phyloP scores from a whole-genome alignment of 2,888 invertebrate genomes.

The Matsumyia berberina region DNA sequence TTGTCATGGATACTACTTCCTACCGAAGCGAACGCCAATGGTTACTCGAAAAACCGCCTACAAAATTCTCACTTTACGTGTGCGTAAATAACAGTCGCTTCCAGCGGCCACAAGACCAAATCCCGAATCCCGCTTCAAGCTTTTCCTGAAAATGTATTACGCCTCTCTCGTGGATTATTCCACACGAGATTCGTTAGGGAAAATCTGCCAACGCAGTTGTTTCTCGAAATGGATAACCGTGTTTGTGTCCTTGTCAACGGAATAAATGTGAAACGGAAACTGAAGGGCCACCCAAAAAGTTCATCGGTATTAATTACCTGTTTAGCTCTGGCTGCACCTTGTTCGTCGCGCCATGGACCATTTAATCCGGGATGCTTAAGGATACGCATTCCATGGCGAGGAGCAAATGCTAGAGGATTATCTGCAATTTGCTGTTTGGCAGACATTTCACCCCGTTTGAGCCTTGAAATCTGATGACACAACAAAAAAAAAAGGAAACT shows the following conservation, averaged over 20 bases:
- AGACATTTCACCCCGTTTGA: constrained; percentile 14
- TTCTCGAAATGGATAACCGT: constrained; percentile 5
- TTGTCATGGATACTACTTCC: no score
- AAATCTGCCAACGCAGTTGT: constrained; percentile 46
- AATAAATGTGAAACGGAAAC: constrained; percentile 23
- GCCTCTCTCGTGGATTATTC: constrained; percentile 42
- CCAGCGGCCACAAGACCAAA: neutral
- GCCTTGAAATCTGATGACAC: constrained; percentile 60
- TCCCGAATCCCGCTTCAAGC: constrained; percentile 11
- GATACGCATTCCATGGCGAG: constrained; percentile 7
- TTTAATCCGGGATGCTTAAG: constrained; percentile 45
- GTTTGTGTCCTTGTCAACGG: constrained; percentile 41
- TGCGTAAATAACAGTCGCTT: constrained; percentile 36
- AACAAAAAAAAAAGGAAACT: constrained; percentile 4
- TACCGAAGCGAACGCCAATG: no score
- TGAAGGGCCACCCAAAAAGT: constrained; percentile 30
- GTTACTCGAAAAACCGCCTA: no score
- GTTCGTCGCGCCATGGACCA: constrained; percentile 2
- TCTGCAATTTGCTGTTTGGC: constrained; percentile 45
- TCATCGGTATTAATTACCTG: constrained; percentile 59
- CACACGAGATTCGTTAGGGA: neutral
- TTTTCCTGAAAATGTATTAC: constrained; percentile 10
- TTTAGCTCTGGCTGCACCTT: constrained; percentile 15
- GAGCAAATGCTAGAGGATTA: constrained; percentile 52
- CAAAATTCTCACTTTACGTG: constrained; percentile 3